phyloP scores from a whole-genome alignment of 2,888 invertebrate genomes.

The Diarsia mendica region DNA sequence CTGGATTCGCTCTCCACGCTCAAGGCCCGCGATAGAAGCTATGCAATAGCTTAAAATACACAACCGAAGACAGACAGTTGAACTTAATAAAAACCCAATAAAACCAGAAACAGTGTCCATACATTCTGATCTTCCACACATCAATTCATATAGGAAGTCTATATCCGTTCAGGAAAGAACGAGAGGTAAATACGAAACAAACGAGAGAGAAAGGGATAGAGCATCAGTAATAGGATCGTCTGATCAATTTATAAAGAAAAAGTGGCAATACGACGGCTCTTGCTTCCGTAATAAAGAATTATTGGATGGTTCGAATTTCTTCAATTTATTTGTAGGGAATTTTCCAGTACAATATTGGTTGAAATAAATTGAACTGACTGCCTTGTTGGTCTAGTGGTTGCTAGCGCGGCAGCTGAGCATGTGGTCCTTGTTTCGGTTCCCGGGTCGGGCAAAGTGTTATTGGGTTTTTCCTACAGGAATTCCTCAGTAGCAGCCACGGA shows the following conservation, averaged over 20 bases:
- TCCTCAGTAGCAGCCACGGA: too few relatives aligned
- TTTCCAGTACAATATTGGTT: neutral
- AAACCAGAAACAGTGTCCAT: constrained; percentile 22
- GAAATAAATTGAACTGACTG: too few relatives aligned
- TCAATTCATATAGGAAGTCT: constrained; percentile 64
- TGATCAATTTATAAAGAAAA: constrained; percentile 60
- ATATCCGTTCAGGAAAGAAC: constrained; percentile 65
- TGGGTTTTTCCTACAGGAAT: too few relatives aligned
- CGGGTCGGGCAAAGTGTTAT: too few relatives aligned
- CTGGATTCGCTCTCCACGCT: too few relatives aligned
- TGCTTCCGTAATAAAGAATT: constrained; percentile 38
- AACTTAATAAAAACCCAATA: neutral
- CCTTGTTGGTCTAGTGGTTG: neutral
- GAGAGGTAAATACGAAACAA: constrained; percentile 18
- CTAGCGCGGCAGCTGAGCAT: too few relatives aligned
- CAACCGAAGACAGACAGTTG: neutral
- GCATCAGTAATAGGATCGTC: constrained; percentile 44
- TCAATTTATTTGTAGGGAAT: neutral
- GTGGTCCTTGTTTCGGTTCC: too few relatives aligned
- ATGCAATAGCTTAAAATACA: too few relatives aligned
- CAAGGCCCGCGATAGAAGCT: too few relatives aligned
- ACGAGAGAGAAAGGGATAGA: constrained; percentile 19
- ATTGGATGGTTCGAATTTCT: constrained; percentile 38
- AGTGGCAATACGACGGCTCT: constrained; percentile 45
- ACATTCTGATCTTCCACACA: constrained; percentile 25